These are phyloP conservation scores for Yponomeuta malinellus DNA, from an alignment of 2,888 invertebrate genomes.

Conservation along the genomic window DNA sequence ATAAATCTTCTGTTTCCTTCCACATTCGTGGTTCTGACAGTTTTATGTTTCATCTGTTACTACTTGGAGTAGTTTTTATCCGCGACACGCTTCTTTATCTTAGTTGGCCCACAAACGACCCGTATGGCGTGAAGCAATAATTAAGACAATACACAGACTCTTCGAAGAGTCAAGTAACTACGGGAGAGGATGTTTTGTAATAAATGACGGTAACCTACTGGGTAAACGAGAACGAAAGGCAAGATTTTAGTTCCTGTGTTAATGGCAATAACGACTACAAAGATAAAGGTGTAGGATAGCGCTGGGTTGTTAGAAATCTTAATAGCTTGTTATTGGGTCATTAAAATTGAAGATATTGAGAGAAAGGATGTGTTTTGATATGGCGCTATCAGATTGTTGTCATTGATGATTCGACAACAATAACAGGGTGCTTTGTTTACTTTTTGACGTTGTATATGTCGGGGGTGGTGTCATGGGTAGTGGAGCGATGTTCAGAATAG, in stretches of 20 bases:
- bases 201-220: no score
- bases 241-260: neutral
- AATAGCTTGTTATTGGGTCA: constrained; percentile 20
- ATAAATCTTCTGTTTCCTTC: neutral
- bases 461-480: no score
- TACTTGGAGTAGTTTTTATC: neutral
- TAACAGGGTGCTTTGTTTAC: no score
- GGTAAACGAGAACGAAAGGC: no score
- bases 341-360: constrained; percentile 16
- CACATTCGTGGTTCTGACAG: constrained; percentile 21
- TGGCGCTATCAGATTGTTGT: no score
- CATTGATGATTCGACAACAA: no score
- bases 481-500: no score
- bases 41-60: constrained; percentile 23
- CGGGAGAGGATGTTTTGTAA: no score
- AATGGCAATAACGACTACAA: neutral
- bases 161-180: neutral
- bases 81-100: constrained; percentile 36
- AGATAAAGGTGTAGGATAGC: constrained; percentile 16
- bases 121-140: constrained; percentile 50
- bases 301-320: neutral
- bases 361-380: no score
- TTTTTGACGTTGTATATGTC: no score
- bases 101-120: constrained; percentile 39
- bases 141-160: constrained; percentile 45